Evolutionary conservation across 2,888 invertebrate species (phyloP).

Genomic region (Acanthoscelides obtectus): DNA sequence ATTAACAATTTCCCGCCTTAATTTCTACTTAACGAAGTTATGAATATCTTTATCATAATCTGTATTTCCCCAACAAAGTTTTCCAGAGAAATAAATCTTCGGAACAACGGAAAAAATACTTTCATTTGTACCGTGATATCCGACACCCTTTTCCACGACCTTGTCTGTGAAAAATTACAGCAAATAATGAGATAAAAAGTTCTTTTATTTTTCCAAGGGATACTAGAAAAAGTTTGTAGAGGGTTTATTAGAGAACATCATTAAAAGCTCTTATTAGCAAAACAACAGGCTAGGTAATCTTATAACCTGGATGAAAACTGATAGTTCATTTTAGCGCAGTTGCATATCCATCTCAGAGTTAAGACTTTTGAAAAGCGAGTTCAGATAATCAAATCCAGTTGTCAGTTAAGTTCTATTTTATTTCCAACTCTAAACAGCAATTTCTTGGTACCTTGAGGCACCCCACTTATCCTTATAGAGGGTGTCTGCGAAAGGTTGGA

Average conservation of each 20-base stretch:
- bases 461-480: too few species aligned
- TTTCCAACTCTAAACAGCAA: too few species aligned
- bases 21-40: neutral
- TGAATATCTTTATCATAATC: neutral
- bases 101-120: neutral
- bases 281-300: neutral
- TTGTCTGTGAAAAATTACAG: neutral
- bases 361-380: too few species aligned
- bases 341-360: neutral
- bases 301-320: neutral
- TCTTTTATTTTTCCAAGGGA: neutral
- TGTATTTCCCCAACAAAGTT: neutral
- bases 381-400: too few species aligned
- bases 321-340: neutral
- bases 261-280: neutral
- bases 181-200: neutral
- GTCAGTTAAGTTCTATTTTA: too few species aligned
- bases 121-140: neutral
- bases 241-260: neutral
- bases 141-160: neutral
- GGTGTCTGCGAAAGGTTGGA: too few species aligned
- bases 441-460: too few species aligned
- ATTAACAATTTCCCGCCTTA: neutral
- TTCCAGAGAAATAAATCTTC: neutral
- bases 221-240: neutral